Base-by-base conservation (phyloP, 2,113 vertebrate genomes). In the Corvus hawaiiensis region DNA sequence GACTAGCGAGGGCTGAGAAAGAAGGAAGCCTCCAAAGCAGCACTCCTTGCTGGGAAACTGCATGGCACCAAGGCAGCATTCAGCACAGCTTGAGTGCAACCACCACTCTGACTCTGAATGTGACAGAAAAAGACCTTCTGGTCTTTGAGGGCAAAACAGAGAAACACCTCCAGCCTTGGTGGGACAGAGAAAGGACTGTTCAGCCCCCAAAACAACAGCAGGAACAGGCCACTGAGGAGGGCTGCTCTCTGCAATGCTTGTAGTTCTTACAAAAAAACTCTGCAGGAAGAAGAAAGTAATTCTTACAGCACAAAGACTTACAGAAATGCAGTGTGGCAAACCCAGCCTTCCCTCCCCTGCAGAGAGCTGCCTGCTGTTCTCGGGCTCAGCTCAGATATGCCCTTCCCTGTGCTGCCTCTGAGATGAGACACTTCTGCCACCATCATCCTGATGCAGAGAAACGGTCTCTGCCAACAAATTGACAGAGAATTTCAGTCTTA, bases 401-500 rank as follows among this genome's bases (percentile, higher is more conserved):
- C 77, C 74, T 61, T 91, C 75, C 61, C 28, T 67, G 30, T 11
- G 67, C 91, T 68, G 90, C 87, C 85, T 71, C 76, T 8, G 49
- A 92, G 75, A 76, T 1, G 8, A 90, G 89, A 72, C 1, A 3
- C 71, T 95, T 56, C 63, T 92, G 75, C 93, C 82, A 84, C 84
- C 74, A 26, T 48, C 19, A 13, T 6, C 71, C 54, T 77, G 83
- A 95, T 86, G 90, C 79, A 89, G 91, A 97, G 93, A 91, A 96
- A 92, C 88, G 52, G 89, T 78, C 90, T 87, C 94, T 95, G 96
- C 91, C 95, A 95, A 84, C 88, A 94, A 97, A 95, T 61, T 97
- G 95, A 95, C 94, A 97, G 92, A 92, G 90, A 97, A 96, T 83
- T 96, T 96, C 96, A 94, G 91, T 94, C 96, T 96, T 95, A 95